Evolutionary conservation across 2,888 invertebrate genomes (phyloP), one percentile per base, ranked within the genome.

Genomic region (Nephrotoma appendiculata): DNA sequence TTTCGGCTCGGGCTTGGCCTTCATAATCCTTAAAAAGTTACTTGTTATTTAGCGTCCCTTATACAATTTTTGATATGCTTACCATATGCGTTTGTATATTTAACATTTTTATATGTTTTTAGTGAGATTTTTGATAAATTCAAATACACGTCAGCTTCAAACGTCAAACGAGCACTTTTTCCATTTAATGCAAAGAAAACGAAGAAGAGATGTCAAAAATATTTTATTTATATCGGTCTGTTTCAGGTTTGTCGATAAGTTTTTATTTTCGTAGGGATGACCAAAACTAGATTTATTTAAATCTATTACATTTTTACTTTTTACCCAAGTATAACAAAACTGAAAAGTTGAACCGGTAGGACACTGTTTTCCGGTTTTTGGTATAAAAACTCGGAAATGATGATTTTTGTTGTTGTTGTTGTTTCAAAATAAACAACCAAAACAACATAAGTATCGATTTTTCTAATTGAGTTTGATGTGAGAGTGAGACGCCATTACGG

Each of bases 1-100:
- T 96, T 91, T 98, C 98, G 0, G 98, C 98, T 90, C 95, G 95
- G 12, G 95, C 95, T 92, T 98, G 98, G 0, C 98, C 98, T 87
- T 96, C 97, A 91, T 95, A 98, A 90, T 98, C 98, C 96, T 96
- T 88, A 45, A 91, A 91, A 11, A 4, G 43, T 48, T 2, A 41
- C 7, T 31, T 31, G 84, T n/a, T 7, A 12, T 15, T 12, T 31
- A 83, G 4, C 11, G 2, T 71, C 86, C 86, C 31, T 52, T 44
- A 42, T 57, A 41, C 48, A 19, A 15, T 19, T 31, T 9, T 86
- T 12, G 45, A 71, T 19, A 43, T 44, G 84, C 86, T 89, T 89
- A 92, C 92, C 92, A 92, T 92, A 88, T 92, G 92, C 11, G 92
- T 92, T 88, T 90, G 91, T 87, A 92, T 90, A 85, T 92, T 90